Evolutionary conservation across 2,113 vertebrate species (phyloP).

Genomic region (Oreochromis tanganicae): DNA sequence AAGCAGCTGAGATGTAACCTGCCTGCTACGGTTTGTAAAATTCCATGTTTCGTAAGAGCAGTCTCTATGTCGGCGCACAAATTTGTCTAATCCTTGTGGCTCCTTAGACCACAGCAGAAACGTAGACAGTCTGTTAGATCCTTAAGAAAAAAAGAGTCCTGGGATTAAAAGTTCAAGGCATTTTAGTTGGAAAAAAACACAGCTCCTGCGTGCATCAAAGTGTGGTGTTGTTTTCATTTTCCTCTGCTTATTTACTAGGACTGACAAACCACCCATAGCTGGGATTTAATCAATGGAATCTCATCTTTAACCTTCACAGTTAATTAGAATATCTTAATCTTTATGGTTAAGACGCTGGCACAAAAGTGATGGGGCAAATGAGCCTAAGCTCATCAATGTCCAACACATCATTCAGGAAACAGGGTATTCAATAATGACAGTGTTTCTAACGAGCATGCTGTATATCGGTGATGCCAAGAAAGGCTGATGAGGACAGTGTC

Average conservation of each 20-base stretch:
- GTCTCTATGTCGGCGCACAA: neutral
- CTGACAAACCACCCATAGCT: neutral
- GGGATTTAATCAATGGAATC: neutral
- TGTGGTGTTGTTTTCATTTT: neutral
- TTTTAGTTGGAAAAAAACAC: neutral
- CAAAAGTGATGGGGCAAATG: neutral
- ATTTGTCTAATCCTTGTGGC: neutral
- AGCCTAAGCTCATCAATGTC: neutral
- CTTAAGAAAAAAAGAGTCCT: neutral
- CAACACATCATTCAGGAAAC: neutral
- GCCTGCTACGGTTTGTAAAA: neutral
- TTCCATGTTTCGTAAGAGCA: neutral
- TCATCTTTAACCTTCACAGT: neutral
- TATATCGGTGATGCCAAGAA: neutral
- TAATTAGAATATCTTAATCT: neutral
- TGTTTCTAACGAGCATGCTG: neutral
- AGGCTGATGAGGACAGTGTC: neutral
- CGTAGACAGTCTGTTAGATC: neutral
- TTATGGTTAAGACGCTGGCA: neutral
- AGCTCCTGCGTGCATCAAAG: neutral
- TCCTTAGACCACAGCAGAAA: neutral
- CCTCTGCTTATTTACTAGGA: neutral
- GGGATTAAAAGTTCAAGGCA: neutral
- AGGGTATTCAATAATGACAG: neutral
- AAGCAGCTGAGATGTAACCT: neutral